Evolutionary conservation across 2,797 vertebrate species (phyloP), one percentile per base, ranked within the genome.

Genomic region (Scolopax rusticola): DNA sequence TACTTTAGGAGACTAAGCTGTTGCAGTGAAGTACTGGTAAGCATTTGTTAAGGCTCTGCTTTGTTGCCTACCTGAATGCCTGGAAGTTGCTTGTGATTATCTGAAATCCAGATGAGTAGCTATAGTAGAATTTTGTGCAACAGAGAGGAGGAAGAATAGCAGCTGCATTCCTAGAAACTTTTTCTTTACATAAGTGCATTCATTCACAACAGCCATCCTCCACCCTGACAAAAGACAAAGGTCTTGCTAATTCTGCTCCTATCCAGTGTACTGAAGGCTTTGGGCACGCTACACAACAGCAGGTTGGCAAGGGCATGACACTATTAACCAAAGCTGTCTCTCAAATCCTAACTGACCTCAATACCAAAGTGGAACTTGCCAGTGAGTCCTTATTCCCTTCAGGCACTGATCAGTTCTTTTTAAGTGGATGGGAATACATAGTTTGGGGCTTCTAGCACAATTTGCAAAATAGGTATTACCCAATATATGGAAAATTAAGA

Each of bases 271-370:
- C 48, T 73, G 83, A 80, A 59, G 70, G 78, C 71, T 94, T 74
- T 91, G 94, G 82, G 61, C 59, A 82, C 0, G 1, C 38, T 93
- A 74, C 71, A 40, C 32, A 83, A 67, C 43, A 41, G 21, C 76
- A 48, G 57, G 59, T 13, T 95, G 93, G 88, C 86, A 93, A 95
- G 93, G 81, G 71, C 87, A n/a, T 15, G 86, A 65, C 95, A 56
- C 94, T 90, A n/a, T 95, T 92, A 90, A 77, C 93, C 91, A 94
- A 45, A 73, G 84, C 60, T 92, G 88, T 85, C 71, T 83, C 67
- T 95, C 73, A 95, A 95, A 69, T 95, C 93, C 94, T 89, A 73
- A 19, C 89, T 87, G 95, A 92, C 85, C 96, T 70, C 71, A 43
- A 75, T 69, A 67, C 24, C 68, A 75, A 67, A 25, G 33, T 5